Conservation (phyloP, 2,797 vertebrate genomes). For the Danio jaintianensis region DNA sequence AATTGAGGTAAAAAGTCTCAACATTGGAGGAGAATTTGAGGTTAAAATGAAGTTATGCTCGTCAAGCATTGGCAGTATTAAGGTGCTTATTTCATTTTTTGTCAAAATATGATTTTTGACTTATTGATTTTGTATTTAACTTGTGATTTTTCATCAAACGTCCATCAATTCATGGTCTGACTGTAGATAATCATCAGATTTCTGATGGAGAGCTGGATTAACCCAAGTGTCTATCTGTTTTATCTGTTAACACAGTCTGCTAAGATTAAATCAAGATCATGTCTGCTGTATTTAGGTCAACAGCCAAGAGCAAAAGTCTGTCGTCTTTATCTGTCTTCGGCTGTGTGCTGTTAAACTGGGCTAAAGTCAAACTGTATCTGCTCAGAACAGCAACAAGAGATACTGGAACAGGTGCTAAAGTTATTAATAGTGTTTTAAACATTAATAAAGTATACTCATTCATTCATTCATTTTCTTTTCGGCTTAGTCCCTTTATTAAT, state of each 20-base stretch:
- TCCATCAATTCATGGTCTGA: background rate
- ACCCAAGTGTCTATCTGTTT: background rate
- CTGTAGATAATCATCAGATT: background rate
- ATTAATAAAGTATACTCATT: no score
- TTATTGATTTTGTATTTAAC: background rate
- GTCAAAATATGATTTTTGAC: background rate
- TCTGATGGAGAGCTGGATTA: background rate
- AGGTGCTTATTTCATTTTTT: background rate
- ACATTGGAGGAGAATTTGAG: background rate
- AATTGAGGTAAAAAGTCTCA: background rate
- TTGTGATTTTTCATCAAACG: background rate
- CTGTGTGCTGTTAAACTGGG: conserved; percentile 32
- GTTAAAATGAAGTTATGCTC: background rate
- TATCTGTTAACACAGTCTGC: conserved; percentile 16
- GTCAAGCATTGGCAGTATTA: background rate
- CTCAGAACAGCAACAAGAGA: conserved; percentile 20
- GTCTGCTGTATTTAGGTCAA: conserved; percentile 56
- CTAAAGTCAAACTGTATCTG: background rate
- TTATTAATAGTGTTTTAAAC: no score
- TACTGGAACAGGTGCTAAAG: no score
- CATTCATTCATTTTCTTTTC: no score
- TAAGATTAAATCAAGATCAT: conserved; percentile 36
- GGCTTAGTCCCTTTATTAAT: no score
- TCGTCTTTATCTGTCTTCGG: conserved; percentile 38
- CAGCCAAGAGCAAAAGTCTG: conserved; percentile 49